phyloP scores from a whole-genome alignment of 2,888 invertebrate species.

The Enchytraeus crypticus region DNA sequence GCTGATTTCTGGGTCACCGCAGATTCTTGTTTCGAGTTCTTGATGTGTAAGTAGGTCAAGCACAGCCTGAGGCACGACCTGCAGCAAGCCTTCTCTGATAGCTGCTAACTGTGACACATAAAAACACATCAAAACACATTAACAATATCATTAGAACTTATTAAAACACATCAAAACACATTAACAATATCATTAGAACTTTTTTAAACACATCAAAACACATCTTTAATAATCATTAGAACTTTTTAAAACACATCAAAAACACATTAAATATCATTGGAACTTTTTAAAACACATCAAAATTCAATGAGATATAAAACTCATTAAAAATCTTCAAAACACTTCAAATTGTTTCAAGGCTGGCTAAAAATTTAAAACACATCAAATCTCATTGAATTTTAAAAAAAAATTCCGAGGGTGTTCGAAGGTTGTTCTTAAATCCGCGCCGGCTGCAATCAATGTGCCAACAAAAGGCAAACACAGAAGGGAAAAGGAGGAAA shows the following conservation, averaged over 20 bases:
- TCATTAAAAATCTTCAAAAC: too few relatives aligned
- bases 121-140: background rate
- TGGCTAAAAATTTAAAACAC: too few relatives aligned
- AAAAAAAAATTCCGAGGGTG: background rate
- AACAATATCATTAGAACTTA: background rate
- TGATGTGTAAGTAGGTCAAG: constrained; percentile 45
- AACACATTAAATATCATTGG: background rate
- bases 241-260: too few relatives aligned
- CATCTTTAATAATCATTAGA: too few relatives aligned
- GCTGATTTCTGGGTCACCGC: constrained; percentile 46
- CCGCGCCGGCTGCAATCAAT: too few relatives aligned
- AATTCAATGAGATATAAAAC: constrained; percentile 31
- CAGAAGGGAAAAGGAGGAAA: too few relatives aligned
- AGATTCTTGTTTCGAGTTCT: constrained; percentile 43
- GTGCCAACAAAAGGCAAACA: too few relatives aligned
- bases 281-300: background rate
- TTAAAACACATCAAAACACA: background rate
- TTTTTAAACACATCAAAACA: too few relatives aligned
- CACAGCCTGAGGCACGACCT: constrained; percentile 45
- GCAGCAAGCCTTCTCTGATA: constrained; percentile 39
- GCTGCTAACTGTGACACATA: constrained; percentile 33
- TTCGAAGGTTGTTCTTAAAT: too few relatives aligned
- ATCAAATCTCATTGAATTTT: background rate
- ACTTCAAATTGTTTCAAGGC: too few relatives aligned
- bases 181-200: constrained; percentile 36